Evolutionary conservation across 2,888 invertebrate genomes (phyloP).

Genomic region (Papilio demoleus): DNA sequence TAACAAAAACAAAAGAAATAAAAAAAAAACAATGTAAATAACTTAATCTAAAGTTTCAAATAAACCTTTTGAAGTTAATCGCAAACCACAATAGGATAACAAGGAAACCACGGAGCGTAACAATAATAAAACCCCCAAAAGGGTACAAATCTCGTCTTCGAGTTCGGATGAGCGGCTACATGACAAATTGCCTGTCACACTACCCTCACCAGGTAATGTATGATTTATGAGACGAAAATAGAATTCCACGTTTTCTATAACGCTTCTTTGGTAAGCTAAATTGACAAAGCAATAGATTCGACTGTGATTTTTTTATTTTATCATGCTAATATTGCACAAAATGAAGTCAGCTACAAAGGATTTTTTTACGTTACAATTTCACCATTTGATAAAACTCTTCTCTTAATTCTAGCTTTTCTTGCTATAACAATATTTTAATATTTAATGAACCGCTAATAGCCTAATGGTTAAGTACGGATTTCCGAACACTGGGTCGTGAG

Average conservation of each 20-base stretch:
- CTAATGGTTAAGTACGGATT: no score
- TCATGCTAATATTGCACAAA: neutral
- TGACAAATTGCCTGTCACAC: constrained; percentile 80
- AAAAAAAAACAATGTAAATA: neutral
- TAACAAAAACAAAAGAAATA: neutral
- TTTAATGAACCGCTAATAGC: no score
- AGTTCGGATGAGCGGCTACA: constrained; percentile 66
- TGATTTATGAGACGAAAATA: constrained; percentile 76
- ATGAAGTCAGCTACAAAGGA: no score
- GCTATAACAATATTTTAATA: no score
- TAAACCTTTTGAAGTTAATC: constrained; percentile 29
- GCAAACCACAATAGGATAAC: constrained; percentile 38
- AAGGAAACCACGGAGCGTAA: constrained; percentile 58
- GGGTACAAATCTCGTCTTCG: constrained; percentile 64
- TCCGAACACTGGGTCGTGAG: no score
- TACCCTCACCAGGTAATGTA: constrained; percentile 77
- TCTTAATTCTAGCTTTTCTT: no score
- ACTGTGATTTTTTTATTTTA: constrained; percentile 16
- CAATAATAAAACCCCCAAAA: constrained; percentile 71
- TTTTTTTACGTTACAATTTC: no score
- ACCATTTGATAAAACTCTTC: no score
- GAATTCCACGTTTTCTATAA: constrained; percentile 53
- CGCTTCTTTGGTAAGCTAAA: constrained; percentile 40
- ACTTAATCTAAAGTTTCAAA: constrained; percentile 18
- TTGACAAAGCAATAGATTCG: constrained; percentile 37